Conservation (phyloP, 1,140 invertebrate genomes). For the Euwallacea fornicatus region DNA sequence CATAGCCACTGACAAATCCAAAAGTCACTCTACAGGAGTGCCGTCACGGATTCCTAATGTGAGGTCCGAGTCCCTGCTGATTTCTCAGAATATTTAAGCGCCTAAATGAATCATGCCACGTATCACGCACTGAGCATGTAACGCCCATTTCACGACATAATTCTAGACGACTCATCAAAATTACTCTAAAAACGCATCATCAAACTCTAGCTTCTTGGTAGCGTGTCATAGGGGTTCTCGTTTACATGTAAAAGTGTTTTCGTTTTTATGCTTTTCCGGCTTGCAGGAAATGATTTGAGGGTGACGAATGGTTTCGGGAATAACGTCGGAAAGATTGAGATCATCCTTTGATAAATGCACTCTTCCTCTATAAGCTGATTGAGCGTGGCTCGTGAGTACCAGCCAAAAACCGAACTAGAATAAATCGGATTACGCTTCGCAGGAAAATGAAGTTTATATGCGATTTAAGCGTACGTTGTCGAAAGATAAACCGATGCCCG, state of each 20-base stretch:
- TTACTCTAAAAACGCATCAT: too few species aligned
- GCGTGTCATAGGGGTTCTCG: too few species aligned
- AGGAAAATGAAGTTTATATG: conserved; percentile 6
- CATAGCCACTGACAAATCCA: too few species aligned
- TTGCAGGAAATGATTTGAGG: conserved; percentile 13
- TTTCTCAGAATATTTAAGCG: too few species aligned
- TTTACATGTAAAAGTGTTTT: conserved; percentile 7
- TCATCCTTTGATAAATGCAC: conserved; percentile 10
- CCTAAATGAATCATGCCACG: too few species aligned
- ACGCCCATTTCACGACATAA: too few species aligned
- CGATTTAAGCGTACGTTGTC: conserved; percentile 5
- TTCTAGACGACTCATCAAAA: too few species aligned
- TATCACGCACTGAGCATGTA: too few species aligned
- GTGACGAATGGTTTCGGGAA: conserved; percentile 15
- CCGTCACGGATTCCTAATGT: too few species aligned
- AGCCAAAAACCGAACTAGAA: not conserved
- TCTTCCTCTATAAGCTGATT: conserved; percentile 1
- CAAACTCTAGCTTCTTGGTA: too few species aligned
- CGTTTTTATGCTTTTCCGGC: conserved; percentile 11
- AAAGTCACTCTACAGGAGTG: too few species aligned
- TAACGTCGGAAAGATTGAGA: conserved; percentile 8
- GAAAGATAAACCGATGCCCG: conserved; percentile 1
- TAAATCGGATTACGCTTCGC: not conserved
- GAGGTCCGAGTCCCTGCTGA: too few species aligned
- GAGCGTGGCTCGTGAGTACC: not conserved